Base-by-base conservation (phyloP, 2,113 vertebrate species). In the Strigops habroptila region DNA sequence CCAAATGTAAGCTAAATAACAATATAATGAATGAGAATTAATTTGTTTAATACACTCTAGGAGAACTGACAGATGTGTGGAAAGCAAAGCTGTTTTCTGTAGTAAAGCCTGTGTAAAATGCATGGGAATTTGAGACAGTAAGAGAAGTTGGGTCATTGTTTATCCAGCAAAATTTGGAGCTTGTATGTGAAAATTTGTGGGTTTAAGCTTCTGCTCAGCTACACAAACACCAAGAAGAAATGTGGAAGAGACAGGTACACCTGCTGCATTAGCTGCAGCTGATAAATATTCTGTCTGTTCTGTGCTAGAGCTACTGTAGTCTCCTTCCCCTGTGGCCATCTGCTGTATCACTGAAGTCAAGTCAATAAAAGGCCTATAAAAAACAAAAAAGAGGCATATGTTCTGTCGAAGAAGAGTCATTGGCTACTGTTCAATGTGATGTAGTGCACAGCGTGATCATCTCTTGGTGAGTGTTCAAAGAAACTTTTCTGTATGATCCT, bases 291-390 rank as follows among this genome's bases (percentile, higher is more conserved):
- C 64, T 91, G 46, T 93, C 73, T 83, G 12, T 35, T 89, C 60
- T 67, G 65, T 3, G 5, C 59, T 96, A 63, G 57, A 92, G 63
- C 81, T 90, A n/a, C 79, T 86, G 73, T 86, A 80, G 77, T n/a
- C 75, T 91, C 37, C 60, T 91, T 91, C 77, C 67, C 78, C 65
- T 31, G 64, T 84, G 90, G 75, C 88, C 69, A 68, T 96, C 91
- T 93, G 82, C 89, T 96, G 88, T 96, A 91, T 83, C 91, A 79
- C 57, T 90, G 67, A 90, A 95, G 71, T 91, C 63, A 71, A 92
- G 91, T 96, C 90, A 94, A 80, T 95, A 91, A 90, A 95, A 96
- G 49, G 41, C 60, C 88, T 74, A 75, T 91, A 95, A 84, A 88
- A 92, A 57, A 43, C 82, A 46, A 89, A 87, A 88, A 91, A 28